Evolutionary conservation across 1,140 invertebrate genomes (phyloP).

Genomic region (Drosophila gunungcola): DNA sequence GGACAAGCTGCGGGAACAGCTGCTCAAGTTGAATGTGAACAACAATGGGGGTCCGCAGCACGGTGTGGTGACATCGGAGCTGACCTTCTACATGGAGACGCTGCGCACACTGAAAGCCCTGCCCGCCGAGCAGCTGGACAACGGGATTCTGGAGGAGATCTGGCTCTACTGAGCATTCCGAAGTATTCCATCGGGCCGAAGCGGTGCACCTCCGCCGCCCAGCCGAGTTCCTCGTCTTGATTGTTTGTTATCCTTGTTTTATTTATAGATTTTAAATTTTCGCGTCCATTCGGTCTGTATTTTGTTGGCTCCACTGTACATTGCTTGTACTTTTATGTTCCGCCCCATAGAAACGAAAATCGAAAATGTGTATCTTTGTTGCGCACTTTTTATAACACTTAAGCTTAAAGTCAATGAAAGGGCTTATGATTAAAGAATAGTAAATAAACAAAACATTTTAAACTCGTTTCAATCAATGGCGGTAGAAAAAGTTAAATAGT

Average conservation of each 20-base stretch:
- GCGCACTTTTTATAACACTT: slow-evolving; percentile 36
- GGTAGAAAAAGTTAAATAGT: neutral
- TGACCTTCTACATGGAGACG: slow-evolving; percentile 97
- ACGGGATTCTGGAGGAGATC: slow-evolving; percentile 92
- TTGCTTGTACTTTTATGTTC: slow-evolving; percentile 29
- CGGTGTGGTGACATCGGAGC: slow-evolving; percentile 97
- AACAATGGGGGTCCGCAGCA: slow-evolving; percentile 98
- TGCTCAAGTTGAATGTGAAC: slow-evolving; percentile 94
- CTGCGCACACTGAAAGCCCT: slow-evolving; percentile 93
- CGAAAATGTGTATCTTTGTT: slow-evolving; percentile 11
- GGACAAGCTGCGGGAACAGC: slow-evolving; percentile 92
- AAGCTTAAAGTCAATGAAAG: slow-evolving; percentile 34
- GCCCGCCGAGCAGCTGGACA: slow-evolving; percentile 89
- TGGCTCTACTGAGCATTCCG: slow-evolving; percentile 85
- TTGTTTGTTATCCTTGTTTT: slow-evolving; percentile 52
- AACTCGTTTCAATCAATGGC: neutral
- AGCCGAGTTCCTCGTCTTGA: slow-evolving; percentile 10
- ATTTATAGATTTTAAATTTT: slow-evolving; percentile 8
- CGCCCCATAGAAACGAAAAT: slow-evolving; percentile 17
- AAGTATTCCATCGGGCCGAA: slow-evolving; percentile 46
- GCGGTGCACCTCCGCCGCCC: slow-evolving; percentile 4
- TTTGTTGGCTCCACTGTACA: slow-evolving; percentile 29
- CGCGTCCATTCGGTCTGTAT: slow-evolving; percentile 4
- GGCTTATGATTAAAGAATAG: slow-evolving; percentile 45
- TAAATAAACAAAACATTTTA: slow-evolving; percentile 12